A percentile compares a stretch with the other conserved stretches of the same genome.
These are phyloP conservation scores for Alloplasta piceator DNA, from an alignment of 2,888 invertebrate genomes.

Conservation along the genomic window DNA sequence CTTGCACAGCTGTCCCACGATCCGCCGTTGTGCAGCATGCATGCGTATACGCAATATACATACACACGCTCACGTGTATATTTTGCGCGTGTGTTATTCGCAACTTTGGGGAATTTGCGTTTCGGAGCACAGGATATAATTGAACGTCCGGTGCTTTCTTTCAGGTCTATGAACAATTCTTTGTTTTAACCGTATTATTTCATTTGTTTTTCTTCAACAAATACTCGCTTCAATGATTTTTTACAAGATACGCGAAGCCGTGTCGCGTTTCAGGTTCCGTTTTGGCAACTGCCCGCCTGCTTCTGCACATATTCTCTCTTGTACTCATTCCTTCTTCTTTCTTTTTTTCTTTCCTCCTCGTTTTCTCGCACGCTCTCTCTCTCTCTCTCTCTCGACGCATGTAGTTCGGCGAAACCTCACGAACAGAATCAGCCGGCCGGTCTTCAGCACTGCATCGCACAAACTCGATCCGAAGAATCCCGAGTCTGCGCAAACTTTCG, in stretches of 20 bases:
- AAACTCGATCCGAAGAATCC: slow-evolving; percentile 69
- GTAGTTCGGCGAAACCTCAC: slow-evolving; percentile 72
- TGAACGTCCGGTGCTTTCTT: slow-evolving; percentile 1
- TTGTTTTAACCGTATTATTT: neutral
- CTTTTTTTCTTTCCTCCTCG: slow-evolving; percentile 7
- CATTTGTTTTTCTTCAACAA: neutral
- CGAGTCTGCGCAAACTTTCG: slow-evolving; percentile 75
- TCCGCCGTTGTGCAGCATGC: neutral
- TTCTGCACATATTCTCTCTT: neutral
- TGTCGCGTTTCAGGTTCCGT: neutral
- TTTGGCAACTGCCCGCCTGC: neutral
- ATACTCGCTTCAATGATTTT: slow-evolving; percentile 77
- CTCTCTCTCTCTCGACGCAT: slow-evolving; percentile 71
- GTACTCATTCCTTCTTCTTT: slow-evolving; percentile 32
- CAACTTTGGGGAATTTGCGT: too few relatives aligned
- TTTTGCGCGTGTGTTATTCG: too few relatives aligned
- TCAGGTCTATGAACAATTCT: neutral
- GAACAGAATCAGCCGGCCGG: slow-evolving; percentile 2
- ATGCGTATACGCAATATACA: neutral
- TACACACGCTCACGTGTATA: too few relatives aligned
- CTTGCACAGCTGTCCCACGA: neutral
- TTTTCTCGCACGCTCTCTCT: neutral
- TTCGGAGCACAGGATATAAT: neutral
- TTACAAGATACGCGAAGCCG: slow-evolving; percentile 50
- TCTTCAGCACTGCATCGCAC: slow-evolving; percentile 14